Evolutionary conservation across 2,888 invertebrate genomes (phyloP).

Genomic region (Limnephilus auricula): DNA sequence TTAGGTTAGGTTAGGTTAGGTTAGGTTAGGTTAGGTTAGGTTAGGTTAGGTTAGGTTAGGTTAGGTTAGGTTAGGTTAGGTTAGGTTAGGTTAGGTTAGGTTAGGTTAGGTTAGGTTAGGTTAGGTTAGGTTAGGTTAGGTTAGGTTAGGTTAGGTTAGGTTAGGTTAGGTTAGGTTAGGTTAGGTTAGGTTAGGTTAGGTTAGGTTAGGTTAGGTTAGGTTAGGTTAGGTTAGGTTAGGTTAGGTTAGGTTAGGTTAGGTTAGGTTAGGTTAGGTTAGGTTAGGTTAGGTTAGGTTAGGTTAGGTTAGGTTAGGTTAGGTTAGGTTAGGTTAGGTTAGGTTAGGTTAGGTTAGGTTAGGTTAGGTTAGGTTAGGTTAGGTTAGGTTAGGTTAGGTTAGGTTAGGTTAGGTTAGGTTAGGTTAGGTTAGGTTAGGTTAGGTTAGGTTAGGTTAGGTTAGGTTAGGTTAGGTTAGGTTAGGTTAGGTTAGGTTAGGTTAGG

Average conservation of each 20-base stretch:
- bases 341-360: no score
- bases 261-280: conserved; percentile 49
- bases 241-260: conserved; percentile 46
- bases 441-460: no score
- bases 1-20: background rate
- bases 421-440: no score
- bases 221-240: conserved; percentile 25
- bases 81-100: background rate
- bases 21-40: no score
- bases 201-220: conserved; percentile 25
- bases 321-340: conserved; percentile 49
- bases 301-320: conserved; percentile 56
- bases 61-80: conserved; percentile 17
- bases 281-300: conserved; percentile 51
- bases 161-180: background rate
- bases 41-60: conserved; percentile 15
- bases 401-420: no score
- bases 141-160: conserved; percentile 17
- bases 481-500: no score
- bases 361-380: no score
- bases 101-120: background rate
- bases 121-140: conserved; percentile 29
- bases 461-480: no score
- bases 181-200: conserved; percentile 40
- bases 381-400: no score